These are phyloP conservation scores for Brachyopa scutellaris DNA, from an alignment of 2,888 invertebrate species.

Conservation along the genomic window DNA sequence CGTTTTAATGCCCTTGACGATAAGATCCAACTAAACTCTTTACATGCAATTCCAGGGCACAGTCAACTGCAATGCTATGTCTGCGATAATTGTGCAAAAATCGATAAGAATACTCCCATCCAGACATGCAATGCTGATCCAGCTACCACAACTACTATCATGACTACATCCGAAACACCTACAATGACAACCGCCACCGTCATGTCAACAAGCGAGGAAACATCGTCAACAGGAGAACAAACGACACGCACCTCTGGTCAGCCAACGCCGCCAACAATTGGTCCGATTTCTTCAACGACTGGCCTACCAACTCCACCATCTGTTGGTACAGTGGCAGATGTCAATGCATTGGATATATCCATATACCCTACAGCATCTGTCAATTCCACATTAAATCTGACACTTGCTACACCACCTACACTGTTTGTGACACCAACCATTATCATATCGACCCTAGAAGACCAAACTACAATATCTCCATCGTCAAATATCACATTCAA, in stretches of 20 bases:
- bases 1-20: too few relatives aligned
- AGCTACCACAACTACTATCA: conserved; percentile 19
- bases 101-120: conserved; percentile 74
- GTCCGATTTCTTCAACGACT: conserved; percentile 73
- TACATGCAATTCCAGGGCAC: conserved; percentile 55
- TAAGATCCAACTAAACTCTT: not conserved
- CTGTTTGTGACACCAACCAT: conserved; percentile 36
- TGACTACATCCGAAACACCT: conserved; percentile 19
- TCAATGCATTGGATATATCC: not conserved
- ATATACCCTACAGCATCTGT: conserved; percentile 11
- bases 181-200: conserved; percentile 34
- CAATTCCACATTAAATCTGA: conserved; percentile 9
- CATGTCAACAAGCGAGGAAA: conserved; percentile 59
- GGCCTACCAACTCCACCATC: conserved; percentile 76
- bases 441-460: not conserved
- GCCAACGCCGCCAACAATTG: conserved; percentile 74
- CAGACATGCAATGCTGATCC: conserved; percentile 75
- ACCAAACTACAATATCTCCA: not conserved
- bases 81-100: conserved; percentile 77
- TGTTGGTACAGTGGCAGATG: conserved; percentile 24
- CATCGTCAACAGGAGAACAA: conserved; percentile 47
- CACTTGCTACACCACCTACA: not conserved
- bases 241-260: not conserved
- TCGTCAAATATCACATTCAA: not conserved
- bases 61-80: conserved; percentile 78